Base-by-base conservation (phyloP, 1,140 invertebrate species). In the Leptinotarsa texana region DNA sequence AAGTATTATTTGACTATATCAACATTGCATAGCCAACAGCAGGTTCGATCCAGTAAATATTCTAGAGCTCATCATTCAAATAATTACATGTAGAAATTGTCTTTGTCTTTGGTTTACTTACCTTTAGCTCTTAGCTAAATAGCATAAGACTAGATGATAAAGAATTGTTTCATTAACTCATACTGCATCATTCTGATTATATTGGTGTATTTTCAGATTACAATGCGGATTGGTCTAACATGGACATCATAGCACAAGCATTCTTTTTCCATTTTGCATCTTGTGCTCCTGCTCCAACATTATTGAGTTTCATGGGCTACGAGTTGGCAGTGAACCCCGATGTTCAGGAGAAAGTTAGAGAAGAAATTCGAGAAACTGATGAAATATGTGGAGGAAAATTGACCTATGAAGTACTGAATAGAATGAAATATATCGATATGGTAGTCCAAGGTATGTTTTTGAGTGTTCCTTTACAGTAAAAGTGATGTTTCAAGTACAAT, bases 201-300 rank as follows among this genome's bases (percentile, higher is more conserved):
- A 33, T 33, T 33, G 6, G 6, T 33, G 33, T 8, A 17, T 65
- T 65, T 65, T 22, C 21, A 65, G 63, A 22, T 65, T 65, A 21
- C 21, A 65, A 65, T 33, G 63, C 63, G 13, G 63, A 65, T 65
- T 65, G 63, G 63, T 65, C 63, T 13, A 65, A 65, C 22, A 65
- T 65, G 21, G 63, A 65, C 21, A 65, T 65, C 22, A 65, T 65
- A 15, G 87, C 88, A 3, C 88, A 90, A 81, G 87, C 87, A 13
- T 86, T 89, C 63, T 74, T 90, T 1, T 90, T 91, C 77, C 88
- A 90, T 78, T 79, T 91, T 42, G 91, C 90, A 18, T 91, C 91
- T 18, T 91, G 88, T 78, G 90, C 91, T 62, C 90, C 90, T 0
- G 86, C 83, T 2, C 83, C 83, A 21, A 79, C 80, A 1, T 22